These are phyloP conservation scores for Tuta absoluta DNA, from an alignment of 2,888 invertebrate species.

Conservation along the genomic window DNA sequence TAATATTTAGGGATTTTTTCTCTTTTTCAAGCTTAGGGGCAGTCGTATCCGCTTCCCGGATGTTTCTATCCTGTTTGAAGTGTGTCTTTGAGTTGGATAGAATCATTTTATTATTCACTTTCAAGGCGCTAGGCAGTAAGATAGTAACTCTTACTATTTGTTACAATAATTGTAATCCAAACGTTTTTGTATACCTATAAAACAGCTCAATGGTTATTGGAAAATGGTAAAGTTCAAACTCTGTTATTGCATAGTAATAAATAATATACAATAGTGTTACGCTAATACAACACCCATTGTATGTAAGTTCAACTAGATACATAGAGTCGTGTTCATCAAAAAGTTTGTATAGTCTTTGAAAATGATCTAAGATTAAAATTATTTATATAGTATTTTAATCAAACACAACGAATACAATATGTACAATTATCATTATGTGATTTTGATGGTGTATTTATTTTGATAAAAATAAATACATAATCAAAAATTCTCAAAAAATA, in stretches of 20 bases:
- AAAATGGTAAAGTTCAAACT: slow-evolving; percentile 49
- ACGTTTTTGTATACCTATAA: slow-evolving; percentile 63
- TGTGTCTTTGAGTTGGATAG: slow-evolving; percentile 33
- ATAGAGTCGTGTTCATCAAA: slow-evolving; percentile 17
- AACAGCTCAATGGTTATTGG: slow-evolving; percentile 64
- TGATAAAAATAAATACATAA: neutral
- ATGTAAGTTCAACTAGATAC: slow-evolving; percentile 30
- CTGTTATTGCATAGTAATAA: slow-evolving; percentile 55
- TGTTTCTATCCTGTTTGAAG: neutral
- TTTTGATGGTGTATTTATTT: neutral
- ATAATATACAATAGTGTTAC: slow-evolving; percentile 35
- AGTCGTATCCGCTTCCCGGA: slow-evolving; percentile 47
- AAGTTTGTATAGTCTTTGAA: slow-evolving; percentile 18
- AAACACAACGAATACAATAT: slow-evolving; percentile 16
- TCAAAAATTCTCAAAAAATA: neutral
- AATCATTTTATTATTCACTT: slow-evolving; percentile 41
- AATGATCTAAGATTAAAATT: neutral
- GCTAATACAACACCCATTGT: slow-evolving; percentile 29
- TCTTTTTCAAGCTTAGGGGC: slow-evolving; percentile 58
- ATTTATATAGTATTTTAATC: slow-evolving; percentile 1
- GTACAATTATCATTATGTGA: neutral
- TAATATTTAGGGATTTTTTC: slow-evolving; percentile 54
- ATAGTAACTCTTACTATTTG: slow-evolving; percentile 55
- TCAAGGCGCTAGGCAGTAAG: slow-evolving; percentile 61
- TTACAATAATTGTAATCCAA: slow-evolving; percentile 64